phyloP scores from a whole-genome alignment of 2,113 vertebrate genomes.

The Phalacrocorax brasilianus region DNA sequence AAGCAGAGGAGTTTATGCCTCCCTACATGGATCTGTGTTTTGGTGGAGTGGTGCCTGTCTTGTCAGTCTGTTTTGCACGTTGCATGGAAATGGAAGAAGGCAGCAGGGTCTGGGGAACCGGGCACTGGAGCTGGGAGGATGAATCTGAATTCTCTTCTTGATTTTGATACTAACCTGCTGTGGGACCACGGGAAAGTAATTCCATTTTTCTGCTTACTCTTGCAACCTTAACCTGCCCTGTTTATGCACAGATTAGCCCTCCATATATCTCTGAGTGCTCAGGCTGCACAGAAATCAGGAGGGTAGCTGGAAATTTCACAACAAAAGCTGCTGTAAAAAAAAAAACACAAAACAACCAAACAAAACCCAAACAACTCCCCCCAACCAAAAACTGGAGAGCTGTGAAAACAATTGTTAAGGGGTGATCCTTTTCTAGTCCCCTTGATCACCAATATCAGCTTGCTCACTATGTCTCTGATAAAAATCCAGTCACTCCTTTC shows the following conservation, averaged over 20 bases:
- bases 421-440: not conserved
- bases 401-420: not conserved
- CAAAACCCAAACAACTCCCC: not conserved
- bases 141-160: not conserved
- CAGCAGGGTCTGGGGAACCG: not conserved
- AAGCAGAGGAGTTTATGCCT: not conserved
- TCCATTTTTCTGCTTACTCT: not conserved
- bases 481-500: not conserved
- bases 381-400: not conserved
- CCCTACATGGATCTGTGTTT: accelerated
- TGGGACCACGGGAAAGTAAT: not conserved
- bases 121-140: not conserved
- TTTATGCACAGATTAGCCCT: not conserved
- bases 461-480: not conserved
- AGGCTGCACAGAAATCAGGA: not conserved
- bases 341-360: accelerated
- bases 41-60: not conserved
- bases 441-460: not conserved
- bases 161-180: not conserved
- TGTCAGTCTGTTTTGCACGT: not conserved
- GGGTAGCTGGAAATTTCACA: not conserved
- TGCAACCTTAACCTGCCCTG: not conserved
- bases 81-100: not conserved
- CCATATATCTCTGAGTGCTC: not conserved
- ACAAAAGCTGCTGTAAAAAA: not conserved